phyloP scores from a whole-genome alignment of 2,797 vertebrate genomes.

The Pangasius sanitwongsei region DNA sequence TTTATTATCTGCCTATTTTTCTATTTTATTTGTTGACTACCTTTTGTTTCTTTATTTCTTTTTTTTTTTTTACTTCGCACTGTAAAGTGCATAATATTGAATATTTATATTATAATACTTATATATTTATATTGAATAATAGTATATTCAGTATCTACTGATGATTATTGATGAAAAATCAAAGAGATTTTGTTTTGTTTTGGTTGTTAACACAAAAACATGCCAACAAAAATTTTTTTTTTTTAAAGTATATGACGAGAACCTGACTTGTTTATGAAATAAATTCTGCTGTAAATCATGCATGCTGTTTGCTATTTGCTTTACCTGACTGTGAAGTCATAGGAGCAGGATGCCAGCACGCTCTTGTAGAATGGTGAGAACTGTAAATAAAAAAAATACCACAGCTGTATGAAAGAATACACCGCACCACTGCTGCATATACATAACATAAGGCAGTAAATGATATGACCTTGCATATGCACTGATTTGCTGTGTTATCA shows the following conservation, averaged over 20 bases:
- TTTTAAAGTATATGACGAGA: not conserved
- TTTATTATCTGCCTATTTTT: not conserved
- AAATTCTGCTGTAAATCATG: not conserved
- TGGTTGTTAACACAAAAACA: too few species aligned
- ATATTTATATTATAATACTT: not conserved
- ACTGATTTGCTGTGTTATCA: not conserved
- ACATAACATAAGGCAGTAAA: not conserved
- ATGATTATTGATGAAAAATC: too few species aligned
- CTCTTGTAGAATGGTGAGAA: slow-evolving; percentile 88
- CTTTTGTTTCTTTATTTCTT: not conserved
- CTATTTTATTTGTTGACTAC: not conserved
- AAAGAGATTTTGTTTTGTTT: too few species aligned
- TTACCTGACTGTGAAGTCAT: slow-evolving; percentile 97
- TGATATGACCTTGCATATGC: not conserved
- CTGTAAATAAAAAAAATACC: slow-evolving; percentile 67
- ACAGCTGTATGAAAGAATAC: slow-evolving; percentile 3
- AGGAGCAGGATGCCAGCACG: slow-evolving; percentile 89
- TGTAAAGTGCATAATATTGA: not conserved
- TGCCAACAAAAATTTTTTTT: too few species aligned
- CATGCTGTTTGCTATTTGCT: not conserved
- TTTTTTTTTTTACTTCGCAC: not conserved
- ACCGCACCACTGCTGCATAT: not conserved
- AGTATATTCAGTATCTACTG: not conserved
- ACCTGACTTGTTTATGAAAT: not conserved
- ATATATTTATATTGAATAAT: not conserved